Evolutionary conservation across 1,140 invertebrate species (phyloP).

Genomic region (Apis laboriosa): DNA sequence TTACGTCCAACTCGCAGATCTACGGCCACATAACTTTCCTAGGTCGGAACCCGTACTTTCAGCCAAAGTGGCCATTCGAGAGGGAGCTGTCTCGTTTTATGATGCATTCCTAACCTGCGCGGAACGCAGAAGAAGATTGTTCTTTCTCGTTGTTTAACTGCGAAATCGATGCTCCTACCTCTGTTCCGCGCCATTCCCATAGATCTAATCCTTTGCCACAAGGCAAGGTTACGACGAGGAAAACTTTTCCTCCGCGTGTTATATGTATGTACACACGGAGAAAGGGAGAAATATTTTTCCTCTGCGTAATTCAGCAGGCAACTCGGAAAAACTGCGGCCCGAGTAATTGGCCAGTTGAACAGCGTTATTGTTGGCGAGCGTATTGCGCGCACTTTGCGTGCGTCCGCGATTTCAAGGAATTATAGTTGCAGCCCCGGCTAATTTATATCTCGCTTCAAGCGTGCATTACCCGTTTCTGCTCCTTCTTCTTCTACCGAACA

Average conservation of each 20-base stretch:
- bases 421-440: slow-evolving; percentile 1
- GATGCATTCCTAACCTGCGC: slow-evolving; percentile 60
- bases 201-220: neutral
- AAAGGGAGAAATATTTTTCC: neutral
- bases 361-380: slow-evolving; percentile 17
- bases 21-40: slow-evolving; percentile 1
- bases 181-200: neutral
- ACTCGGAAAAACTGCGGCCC: neutral
- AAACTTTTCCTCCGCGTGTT: neutral
- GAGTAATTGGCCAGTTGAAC: slow-evolving; percentile 20
- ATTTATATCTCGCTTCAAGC: neutral
- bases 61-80: slow-evolving; percentile 32
- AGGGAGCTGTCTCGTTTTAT: slow-evolving; percentile 34
- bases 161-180: slow-evolving; percentile 40
- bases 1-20: neutral
- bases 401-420: slow-evolving; percentile 22
- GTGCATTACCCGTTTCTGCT: neutral
- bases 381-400: slow-evolving; percentile 4
- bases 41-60: slow-evolving; percentile 22
- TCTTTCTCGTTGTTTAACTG: slow-evolving; percentile 52
- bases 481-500: no score
- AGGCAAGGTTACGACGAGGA: slow-evolving; percentile 1
- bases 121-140: slow-evolving; percentile 65
- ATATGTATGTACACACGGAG: neutral
- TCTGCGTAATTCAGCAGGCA: slow-evolving; percentile 16